These are phyloP conservation scores for Hucho hucho DNA, from an alignment of 2,113 vertebrate species.

Conservation along the genomic window DNA sequence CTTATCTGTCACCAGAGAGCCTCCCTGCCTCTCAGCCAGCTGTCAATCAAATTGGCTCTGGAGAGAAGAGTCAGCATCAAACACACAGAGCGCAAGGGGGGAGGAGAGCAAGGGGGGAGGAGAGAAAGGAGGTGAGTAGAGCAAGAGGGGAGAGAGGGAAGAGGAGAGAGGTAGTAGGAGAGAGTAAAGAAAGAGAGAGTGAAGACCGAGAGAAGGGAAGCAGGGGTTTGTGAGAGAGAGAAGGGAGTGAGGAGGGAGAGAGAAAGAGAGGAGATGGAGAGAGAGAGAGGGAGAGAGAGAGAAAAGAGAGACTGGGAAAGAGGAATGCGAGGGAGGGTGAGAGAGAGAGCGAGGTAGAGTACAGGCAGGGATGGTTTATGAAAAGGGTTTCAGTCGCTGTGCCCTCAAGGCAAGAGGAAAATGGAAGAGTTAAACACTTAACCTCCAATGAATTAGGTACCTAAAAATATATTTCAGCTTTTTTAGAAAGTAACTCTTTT, in stretches of 20 bases:
- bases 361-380: constrained; percentile 33
- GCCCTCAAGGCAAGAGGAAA: constrained; percentile 52
- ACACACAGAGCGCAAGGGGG: constrained; percentile 39
- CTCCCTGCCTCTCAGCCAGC: constrained; percentile 68
- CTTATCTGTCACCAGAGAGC: constrained; percentile 77
- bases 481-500: constrained; percentile 56
- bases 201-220: constrained; percentile 46
- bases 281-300: constrained; percentile 32
- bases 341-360: neutral
- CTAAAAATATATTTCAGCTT: constrained; percentile 56
- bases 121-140: constrained; percentile 51
- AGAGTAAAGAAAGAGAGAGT: constrained; percentile 28
- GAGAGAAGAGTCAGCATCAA: constrained; percentile 71
- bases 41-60: constrained; percentile 72
- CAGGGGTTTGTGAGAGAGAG: constrained; percentile 65
- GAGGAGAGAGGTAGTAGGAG: constrained; percentile 7
- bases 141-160: constrained; percentile 36
- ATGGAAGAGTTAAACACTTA: constrained; percentile 61
- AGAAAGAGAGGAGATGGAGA: constrained; percentile 4
- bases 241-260: constrained; percentile 36
- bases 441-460: constrained; percentile 62
- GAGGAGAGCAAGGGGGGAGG: constrained; percentile 25
- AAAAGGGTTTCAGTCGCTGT: constrained; percentile 30
- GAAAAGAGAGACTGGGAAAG: constrained; percentile 46
- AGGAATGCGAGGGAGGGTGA: constrained; percentile 14